Base-by-base conservation (phyloP, 2,113 vertebrate species). In the Apteryx mantelli region DNA sequence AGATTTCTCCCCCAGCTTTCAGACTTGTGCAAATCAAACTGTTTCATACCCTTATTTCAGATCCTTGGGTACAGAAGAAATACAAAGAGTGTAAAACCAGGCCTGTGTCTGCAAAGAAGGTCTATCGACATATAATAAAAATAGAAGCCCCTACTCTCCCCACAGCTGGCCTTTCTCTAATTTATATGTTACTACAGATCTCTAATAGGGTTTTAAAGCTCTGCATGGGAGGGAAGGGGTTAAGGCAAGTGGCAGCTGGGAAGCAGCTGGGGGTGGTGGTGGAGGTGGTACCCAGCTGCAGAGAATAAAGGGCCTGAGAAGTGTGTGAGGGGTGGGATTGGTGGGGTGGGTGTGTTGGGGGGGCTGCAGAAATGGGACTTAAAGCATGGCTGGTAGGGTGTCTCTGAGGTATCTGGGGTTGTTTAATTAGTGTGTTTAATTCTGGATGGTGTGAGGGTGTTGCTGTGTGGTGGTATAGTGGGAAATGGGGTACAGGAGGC, bases 61-160 rank as follows among this genome's bases (percentile, higher is more conserved):
- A 84, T 84, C 34, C 25, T 64, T 7, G 7, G 7, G 22, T 80
- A 61, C n/a, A 69, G 1, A 7, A 77, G 42, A 56, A 56, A 73
- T 30, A 11, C 5, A 60, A 46, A 61, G n/a, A 64, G 6, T 9
- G 5, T 68, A 68, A 77, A 78, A 44, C 32, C 15, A 8, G 12
- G 8, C 12, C 13, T 65, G 21, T 42, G 24, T 40, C 30, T 71
- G 40, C 32, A 64, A 71, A 88, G 64, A 34, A 24, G 6, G 70
- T 93, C 83, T 48, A 56, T n/a, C 26, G 92, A 38, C 42, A 24
- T 15, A 5, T 5, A 26, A 32, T 34, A 42, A 16, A 75, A 24
- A 30, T 4, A 44, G 22, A 78, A 4, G 1, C 2, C 19, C 6
- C 17, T 32, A 3, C 7, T 25, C 11, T 4, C 21, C 5, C 10